Conservation (phyloP, 2,797 vertebrate species). For the Phoebastria nigripes region DNA sequence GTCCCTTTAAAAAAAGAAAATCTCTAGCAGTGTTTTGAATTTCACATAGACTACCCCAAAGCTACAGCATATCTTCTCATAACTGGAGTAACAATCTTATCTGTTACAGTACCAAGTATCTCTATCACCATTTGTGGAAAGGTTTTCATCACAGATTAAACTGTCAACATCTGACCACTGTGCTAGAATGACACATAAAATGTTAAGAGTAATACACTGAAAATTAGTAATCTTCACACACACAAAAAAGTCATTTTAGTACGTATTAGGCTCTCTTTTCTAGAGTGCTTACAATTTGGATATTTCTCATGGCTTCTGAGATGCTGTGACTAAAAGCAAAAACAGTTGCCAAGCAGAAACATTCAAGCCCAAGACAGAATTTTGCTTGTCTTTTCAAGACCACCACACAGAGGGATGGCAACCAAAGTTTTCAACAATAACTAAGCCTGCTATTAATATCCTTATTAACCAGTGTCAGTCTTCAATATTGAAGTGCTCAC, state of each 20-base stretch:
- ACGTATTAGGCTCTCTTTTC: not conserved
- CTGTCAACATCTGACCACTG: not conserved
- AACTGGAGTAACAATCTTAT: not conserved
- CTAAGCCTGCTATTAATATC: not conserved
- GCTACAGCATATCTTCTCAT: not conserved
- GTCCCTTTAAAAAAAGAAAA: not conserved
- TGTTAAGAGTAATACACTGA: not conserved
- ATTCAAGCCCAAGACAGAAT: not conserved
- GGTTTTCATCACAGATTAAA: not conserved
- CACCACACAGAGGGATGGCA: not conserved
- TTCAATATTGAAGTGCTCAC: not conserved
- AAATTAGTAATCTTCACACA: not conserved
- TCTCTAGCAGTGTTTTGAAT: not conserved
- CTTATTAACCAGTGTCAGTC: not conserved
- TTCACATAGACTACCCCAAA: not conserved
- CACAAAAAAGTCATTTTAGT: not conserved
- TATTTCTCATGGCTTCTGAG: not conserved
- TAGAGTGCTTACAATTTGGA: not conserved
- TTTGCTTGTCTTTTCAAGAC: not conserved
- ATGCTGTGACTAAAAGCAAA: not conserved
- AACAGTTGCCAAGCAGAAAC: not conserved
- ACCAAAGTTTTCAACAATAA: not conserved
- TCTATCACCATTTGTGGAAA: not conserved
- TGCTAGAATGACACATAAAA: not conserved
- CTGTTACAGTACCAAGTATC: not conserved